These are phyloP conservation scores for Gadopsis bispinosus DNA, from an alignment of 2,797 vertebrate genomes.

Conservation along the genomic window DNA sequence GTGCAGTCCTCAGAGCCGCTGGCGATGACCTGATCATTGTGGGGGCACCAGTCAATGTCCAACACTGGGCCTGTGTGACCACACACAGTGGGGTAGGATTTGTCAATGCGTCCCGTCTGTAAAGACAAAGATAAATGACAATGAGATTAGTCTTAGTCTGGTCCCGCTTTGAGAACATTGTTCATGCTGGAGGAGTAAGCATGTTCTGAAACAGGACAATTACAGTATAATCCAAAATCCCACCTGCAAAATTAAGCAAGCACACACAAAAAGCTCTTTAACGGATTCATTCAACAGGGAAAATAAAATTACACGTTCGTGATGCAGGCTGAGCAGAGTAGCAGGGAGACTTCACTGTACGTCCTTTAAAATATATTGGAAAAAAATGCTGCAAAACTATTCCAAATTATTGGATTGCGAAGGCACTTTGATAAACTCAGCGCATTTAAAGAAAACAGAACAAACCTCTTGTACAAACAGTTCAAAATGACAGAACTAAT, in stretches of 20 bases:
- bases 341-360: background rate
- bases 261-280: constrained; percentile 1
- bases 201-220: constrained; percentile 58
- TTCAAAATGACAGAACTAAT: background rate
- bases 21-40: constrained; percentile 96
- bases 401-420: background rate
- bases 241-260: constrained; percentile 33
- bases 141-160: constrained; percentile 60
- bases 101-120: constrained; percentile 96
- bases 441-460: background rate
- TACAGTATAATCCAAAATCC: constrained; percentile 53
- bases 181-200: constrained; percentile 13
- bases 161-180: constrained; percentile 27
- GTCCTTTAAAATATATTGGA: background rate
- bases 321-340: background rate
- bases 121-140: constrained; percentile 66
- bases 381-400: background rate
- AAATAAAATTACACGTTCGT: background rate
- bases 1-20: constrained; percentile 98
- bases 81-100: constrained; percentile 96
- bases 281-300: constrained; percentile 7
- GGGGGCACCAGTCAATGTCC: constrained; percentile 98
- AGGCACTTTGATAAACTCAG: background rate
- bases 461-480: background rate
- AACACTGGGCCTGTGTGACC: constrained; percentile 97